Conservation (phyloP, 2,888 invertebrate genomes). For the Lucinisca nassula region DNA sequence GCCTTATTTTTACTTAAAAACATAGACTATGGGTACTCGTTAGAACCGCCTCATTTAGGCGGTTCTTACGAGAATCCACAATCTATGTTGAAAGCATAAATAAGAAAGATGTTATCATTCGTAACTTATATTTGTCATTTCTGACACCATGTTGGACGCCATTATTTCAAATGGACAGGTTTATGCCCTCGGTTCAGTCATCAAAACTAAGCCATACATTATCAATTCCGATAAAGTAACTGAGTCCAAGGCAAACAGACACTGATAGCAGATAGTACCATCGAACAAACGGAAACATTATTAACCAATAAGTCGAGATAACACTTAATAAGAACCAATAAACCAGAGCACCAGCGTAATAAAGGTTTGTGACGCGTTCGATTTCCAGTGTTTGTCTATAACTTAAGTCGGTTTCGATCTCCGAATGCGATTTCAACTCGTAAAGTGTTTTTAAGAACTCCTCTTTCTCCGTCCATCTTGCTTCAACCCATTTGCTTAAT, state of each 20-base stretch:
- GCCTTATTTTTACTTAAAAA: too few species aligned
- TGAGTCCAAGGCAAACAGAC: not conserved
- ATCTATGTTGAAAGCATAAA: too few species aligned
- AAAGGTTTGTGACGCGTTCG: constrained; percentile 38
- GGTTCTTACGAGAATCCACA: too few species aligned
- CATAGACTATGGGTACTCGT: too few species aligned
- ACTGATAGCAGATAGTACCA: constrained; percentile 14
- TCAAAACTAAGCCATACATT: not conserved
- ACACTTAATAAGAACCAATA: constrained; percentile 23
- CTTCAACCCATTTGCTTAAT: constrained; percentile 84
- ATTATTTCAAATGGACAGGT: too few species aligned
- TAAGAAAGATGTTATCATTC: too few species aligned
- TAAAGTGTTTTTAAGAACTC: constrained; percentile 81
- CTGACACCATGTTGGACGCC: too few species aligned
- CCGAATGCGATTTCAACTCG: constrained; percentile 17
- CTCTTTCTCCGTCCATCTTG: constrained; percentile 88
- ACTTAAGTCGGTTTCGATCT: not conserved
- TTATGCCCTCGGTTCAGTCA: too few species aligned
- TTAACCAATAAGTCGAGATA: not conserved
- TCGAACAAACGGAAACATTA: not conserved
- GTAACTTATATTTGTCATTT: too few species aligned
- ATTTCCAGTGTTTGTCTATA: constrained; percentile 23
- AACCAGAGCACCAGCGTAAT: constrained; percentile 29
- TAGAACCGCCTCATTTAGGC: too few species aligned
- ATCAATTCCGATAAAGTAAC: constrained; percentile 7